Conservation (phyloP, 2,888 invertebrate genomes). For the Eupithecia tripunctaria region DNA sequence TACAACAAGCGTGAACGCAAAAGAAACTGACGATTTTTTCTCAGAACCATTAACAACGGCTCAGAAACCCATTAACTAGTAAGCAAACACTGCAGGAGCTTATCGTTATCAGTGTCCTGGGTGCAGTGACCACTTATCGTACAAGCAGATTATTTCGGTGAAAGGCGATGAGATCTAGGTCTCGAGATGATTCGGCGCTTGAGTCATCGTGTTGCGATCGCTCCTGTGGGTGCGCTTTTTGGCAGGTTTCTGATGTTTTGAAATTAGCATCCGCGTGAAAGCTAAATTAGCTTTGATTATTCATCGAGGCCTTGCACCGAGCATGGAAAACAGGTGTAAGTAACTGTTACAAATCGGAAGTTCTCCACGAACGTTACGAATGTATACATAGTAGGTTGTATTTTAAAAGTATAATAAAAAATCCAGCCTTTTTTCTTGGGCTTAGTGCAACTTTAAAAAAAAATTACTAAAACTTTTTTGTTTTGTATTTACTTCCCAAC, state of each 20-base stretch:
- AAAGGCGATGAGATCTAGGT: conserved; percentile 26
- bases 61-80: conserved; percentile 1
- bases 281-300: conserved; percentile 14
- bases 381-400: background rate
- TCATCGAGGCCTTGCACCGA: background rate
- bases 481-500: too few relatives aligned
- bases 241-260: conserved; percentile 9
- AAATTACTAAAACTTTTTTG: too few relatives aligned
- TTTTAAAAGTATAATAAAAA: background rate
- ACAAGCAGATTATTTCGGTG: conserved; percentile 2
- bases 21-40: background rate
- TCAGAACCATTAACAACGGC: background rate
- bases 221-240: conserved; percentile 10
- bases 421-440: too few relatives aligned
- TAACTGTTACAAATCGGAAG: background rate
- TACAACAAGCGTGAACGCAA: background rate
- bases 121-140: conserved; percentile 8
- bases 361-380: background rate
- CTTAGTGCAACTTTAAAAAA: too few relatives aligned
- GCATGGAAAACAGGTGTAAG: background rate
- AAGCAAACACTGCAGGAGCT: background rate
- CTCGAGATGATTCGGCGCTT: conserved; percentile 24
- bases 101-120: conserved; percentile 7
- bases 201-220: conserved; percentile 23
- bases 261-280: conserved; percentile 5